A percentile compares a stretch with the other conserved stretches of the same genome.
Conservation (phyloP, 2,888 invertebrate species). For the Chaetoderma sp. region DNA sequence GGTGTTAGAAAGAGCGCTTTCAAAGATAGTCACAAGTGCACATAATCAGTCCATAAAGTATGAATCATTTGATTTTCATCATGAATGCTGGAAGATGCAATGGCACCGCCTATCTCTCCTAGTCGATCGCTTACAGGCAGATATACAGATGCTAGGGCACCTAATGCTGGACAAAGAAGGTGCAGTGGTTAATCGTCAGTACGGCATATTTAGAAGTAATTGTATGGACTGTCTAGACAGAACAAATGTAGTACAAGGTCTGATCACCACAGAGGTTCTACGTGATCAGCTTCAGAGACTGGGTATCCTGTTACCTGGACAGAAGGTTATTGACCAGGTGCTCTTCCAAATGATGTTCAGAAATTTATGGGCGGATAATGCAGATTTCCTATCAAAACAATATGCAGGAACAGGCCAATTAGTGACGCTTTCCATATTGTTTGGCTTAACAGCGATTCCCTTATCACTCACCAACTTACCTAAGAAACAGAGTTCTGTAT, state of each 20-base stretch:
- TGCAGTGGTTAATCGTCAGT: constrained; percentile 76
- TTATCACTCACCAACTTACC: too few relatives aligned
- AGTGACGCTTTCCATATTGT: too few relatives aligned
- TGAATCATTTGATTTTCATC: constrained; percentile 98
- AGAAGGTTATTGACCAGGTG: constrained; percentile 77
- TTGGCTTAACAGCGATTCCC: too few relatives aligned
- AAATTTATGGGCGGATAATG: constrained; percentile 97
- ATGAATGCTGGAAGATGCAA: constrained; percentile 94
- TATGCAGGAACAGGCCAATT: constrained; percentile 98
- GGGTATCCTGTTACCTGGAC: constrained; percentile 77
- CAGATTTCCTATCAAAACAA: constrained; percentile 92
- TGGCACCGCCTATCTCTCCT: constrained; percentile 93
- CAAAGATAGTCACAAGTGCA: constrained; percentile 52
- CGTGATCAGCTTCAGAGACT: constrained; percentile 80
- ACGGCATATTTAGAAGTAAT: constrained; percentile 95
- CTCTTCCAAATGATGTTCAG: constrained; percentile 83
- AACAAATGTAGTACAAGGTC: constrained; percentile 97
- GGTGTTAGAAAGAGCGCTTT: constrained; percentile 56
- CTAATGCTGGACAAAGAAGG: constrained; percentile 85
- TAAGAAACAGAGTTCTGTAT: too few relatives aligned
- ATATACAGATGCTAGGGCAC: constrained; percentile 84
- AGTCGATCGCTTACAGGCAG: constrained; percentile 81
- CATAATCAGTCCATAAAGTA: constrained; percentile 77
- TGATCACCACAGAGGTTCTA: constrained; percentile 87
- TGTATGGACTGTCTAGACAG: constrained; percentile 98